Percentiles rank a stretch among this genome's conserved stretches.
Evolutionary conservation across 2,888 invertebrate species (phyloP).

Genomic region (Scaeva pyrastri): DNA sequence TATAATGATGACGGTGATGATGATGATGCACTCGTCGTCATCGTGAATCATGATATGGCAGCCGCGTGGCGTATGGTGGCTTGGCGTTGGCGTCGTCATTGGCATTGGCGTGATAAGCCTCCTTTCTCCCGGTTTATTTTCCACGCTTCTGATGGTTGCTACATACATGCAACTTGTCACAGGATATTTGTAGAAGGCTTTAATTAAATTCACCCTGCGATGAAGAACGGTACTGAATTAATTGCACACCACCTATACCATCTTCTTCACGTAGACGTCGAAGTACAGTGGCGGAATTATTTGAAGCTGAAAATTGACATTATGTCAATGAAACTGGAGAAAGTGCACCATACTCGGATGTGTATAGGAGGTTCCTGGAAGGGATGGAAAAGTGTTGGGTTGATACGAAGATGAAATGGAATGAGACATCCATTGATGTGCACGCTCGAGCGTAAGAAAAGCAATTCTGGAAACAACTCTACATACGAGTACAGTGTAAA

Average conservation of each 20-base stretch:
- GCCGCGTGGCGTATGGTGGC: background rate
- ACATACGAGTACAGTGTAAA: too few relatives aligned
- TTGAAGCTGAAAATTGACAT: constrained; percentile 66
- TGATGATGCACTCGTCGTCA: constrained; percentile 33
- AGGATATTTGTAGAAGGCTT: constrained; percentile 54
- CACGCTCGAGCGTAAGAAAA: constrained; percentile 25
- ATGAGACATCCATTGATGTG: constrained; percentile 12
- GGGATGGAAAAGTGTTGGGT: background rate
- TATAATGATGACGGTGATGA: too few relatives aligned
- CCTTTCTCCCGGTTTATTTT: background rate
- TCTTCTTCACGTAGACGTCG: background rate
- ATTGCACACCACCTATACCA: constrained; percentile 36
- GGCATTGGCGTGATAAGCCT: background rate
- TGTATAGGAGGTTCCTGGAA: background rate
- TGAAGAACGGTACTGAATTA: constrained; percentile 48
- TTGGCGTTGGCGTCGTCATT: background rate
- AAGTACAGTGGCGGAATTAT: constrained; percentile 15
- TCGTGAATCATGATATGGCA: constrained; percentile 18
- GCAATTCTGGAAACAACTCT: constrained; percentile 5
- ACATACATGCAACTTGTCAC: constrained; percentile 36
- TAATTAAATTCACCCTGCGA: constrained; percentile 62
- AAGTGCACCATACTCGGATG: background rate
- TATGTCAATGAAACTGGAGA: constrained; percentile 56
- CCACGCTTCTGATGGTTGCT: background rate
- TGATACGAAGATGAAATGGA: background rate